Evolutionary conservation across 2,797 vertebrate species (phyloP).

Genomic region (Scolopax rusticola): DNA sequence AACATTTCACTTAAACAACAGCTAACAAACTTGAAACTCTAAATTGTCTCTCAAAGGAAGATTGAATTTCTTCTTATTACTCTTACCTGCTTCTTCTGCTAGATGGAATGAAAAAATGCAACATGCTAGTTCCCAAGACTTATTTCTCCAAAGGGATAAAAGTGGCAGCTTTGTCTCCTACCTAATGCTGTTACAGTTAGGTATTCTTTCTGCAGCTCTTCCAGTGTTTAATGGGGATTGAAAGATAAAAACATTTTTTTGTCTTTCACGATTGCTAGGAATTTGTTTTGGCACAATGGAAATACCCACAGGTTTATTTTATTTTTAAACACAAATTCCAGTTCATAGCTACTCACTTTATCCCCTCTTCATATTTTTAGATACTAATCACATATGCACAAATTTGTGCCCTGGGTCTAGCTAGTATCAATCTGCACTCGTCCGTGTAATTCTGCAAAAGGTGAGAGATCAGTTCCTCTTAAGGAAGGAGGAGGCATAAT

Average conservation of each 20-base stretch:
- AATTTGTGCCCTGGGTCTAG: not conserved
- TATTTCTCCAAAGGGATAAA: not conserved
- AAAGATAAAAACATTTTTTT: conserved; percentile 14
- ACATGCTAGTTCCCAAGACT: not conserved
- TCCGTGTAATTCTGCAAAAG: not conserved
- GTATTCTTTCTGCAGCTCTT: not conserved
- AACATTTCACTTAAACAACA: not conserved
- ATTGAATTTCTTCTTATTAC: not conserved
- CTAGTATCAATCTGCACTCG: not conserved
- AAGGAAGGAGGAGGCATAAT: not conserved
- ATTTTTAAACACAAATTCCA: not conserved
- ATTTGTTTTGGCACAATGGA: conserved; percentile 37
- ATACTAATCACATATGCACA: not conserved
- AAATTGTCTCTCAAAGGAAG: not conserved
- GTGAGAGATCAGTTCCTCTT: not conserved
- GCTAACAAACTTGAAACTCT: not conserved
- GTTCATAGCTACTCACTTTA: not conserved
- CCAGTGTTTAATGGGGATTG: not conserved
- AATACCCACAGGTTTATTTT: not conserved
- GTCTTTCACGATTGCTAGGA: not conserved
- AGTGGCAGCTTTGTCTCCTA: not conserved
- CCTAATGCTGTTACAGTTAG: not conserved
- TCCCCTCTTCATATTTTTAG: not conserved
- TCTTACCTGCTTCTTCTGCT: conserved; percentile 28
- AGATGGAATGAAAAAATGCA: not conserved